These are phyloP conservation scores for Timandra comae DNA, from an alignment of 2,888 invertebrate species.

Conservation along the genomic window DNA sequence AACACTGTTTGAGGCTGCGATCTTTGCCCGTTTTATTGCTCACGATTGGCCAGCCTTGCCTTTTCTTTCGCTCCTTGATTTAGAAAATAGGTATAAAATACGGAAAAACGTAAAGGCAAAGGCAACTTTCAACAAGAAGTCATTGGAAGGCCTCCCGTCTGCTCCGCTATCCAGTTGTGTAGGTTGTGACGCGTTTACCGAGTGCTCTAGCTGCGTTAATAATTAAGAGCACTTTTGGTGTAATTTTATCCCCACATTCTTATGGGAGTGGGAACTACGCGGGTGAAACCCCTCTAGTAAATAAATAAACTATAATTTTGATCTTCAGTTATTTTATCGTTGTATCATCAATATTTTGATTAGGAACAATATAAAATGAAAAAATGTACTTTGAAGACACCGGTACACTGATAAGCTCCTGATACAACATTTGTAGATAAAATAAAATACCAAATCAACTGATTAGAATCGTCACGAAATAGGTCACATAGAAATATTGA, in stretches of 20 bases:
- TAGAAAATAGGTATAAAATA: conserved; percentile 28
- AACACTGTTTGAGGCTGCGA: conserved; percentile 47
- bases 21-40: conserved; percentile 57
- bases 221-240: conserved; percentile 63
- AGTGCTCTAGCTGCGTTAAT: conserved; percentile 52
- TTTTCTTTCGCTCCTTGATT: conserved; percentile 27
- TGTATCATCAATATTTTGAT: no score
- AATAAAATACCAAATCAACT: no score
- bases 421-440: no score
- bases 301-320: no score
- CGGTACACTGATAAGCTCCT: no score
- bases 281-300: neutral
- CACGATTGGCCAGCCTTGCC: conserved; percentile 49
- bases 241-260: no score
- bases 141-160: conserved; percentile 21
- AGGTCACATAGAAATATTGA: no score
- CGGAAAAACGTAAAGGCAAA: conserved; percentile 22
- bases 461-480: no score
- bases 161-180: conserved; percentile 28
- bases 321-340: no score
- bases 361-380: no score
- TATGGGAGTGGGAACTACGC: no score
- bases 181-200: conserved; percentile 38
- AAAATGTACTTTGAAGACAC: no score
- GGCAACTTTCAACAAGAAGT: conserved; percentile 19